phyloP scores from a whole-genome alignment of 2,888 invertebrate genomes.

The Drepanosiphum platanoidis region DNA sequence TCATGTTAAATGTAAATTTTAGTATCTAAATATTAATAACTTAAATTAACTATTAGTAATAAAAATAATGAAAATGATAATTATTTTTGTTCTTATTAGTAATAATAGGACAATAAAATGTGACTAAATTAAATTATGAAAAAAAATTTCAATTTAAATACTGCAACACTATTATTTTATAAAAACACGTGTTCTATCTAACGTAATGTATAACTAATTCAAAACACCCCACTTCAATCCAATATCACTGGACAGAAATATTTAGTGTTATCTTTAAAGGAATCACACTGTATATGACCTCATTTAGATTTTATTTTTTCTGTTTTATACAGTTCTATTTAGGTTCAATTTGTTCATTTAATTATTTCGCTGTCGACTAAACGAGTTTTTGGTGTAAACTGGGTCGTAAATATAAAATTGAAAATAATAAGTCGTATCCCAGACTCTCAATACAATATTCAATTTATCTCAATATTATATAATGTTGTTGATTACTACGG shows the following conservation, averaged over 20 bases:
- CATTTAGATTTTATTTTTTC: not conserved
- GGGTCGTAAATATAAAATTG: slow-evolving; percentile 43
- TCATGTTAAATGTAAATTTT: not conserved
- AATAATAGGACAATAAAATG: no score
- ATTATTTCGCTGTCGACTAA: slow-evolving; percentile 21
- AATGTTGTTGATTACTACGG: slow-evolving; percentile 36
- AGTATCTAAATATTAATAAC: no score
- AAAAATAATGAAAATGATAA: no score
- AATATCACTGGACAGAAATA: no score
- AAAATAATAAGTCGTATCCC: not conserved
- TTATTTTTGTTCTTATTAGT: no score
- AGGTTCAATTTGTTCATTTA: slow-evolving; percentile 13
- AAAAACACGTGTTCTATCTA: no score
- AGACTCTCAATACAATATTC: slow-evolving; percentile 7
- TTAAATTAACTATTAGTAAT: not conserved
- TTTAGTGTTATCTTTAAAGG: not conserved
- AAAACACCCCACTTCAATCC: no score
- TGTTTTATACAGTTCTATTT: not conserved
- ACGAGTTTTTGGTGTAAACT: slow-evolving; percentile 44
- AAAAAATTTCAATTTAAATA: no score
- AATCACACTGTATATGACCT: not conserved
- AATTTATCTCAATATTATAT: slow-evolving; percentile 38
- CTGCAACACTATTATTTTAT: no score
- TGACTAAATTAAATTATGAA: no score
- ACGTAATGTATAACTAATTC: no score